Evolutionary conservation across 2,888 invertebrate species (phyloP).

Genomic region (Trichopria drosophilae): DNA sequence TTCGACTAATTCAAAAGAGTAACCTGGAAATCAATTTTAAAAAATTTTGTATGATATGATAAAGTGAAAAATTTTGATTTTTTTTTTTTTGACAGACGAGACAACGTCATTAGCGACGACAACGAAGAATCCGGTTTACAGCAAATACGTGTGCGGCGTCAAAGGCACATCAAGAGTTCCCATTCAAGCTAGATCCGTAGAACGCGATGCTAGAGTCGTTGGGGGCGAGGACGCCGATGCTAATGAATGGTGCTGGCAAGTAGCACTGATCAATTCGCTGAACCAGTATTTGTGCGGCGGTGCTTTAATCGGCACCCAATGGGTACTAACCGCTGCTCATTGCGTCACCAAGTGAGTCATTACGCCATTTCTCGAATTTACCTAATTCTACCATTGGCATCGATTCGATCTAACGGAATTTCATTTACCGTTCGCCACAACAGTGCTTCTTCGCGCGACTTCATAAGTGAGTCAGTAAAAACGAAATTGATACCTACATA

Average conservation of each 20-base stretch:
- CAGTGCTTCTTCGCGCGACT: too few species aligned
- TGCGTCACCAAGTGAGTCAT: constrained; percentile 85
- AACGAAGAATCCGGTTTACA: constrained; percentile 73
- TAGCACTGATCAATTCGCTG: constrained; percentile 87
- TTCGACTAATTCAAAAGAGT: too few species aligned
- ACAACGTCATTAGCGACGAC: constrained; percentile 64
- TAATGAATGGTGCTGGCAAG: constrained; percentile 96
- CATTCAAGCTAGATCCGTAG: constrained; percentile 45
- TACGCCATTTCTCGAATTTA: too few species aligned
- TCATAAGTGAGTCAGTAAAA: too few species aligned
- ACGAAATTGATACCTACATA: too few species aligned
- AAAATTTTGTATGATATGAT: too few species aligned
- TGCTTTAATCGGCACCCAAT: constrained; percentile 89
- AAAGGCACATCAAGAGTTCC: constrained; percentile 73
- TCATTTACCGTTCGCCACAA: too few species aligned
- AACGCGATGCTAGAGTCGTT: constrained; percentile 68
- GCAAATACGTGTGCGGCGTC: constrained; percentile 90
- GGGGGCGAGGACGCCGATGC: constrained; percentile 90
- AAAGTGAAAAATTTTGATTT: too few species aligned
- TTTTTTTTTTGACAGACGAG: too few species aligned
- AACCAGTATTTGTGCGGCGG: constrained; percentile 94
- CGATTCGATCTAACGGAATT: too few species aligned
- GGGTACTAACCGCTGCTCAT: constrained; percentile 92
- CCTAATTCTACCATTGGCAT: too few species aligned
- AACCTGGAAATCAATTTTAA: too few species aligned